Evolutionary conservation across 2,797 vertebrate species (phyloP), one percentile per base, ranked within the genome.

Genomic region (Sebastolobus altivelis): DNA sequence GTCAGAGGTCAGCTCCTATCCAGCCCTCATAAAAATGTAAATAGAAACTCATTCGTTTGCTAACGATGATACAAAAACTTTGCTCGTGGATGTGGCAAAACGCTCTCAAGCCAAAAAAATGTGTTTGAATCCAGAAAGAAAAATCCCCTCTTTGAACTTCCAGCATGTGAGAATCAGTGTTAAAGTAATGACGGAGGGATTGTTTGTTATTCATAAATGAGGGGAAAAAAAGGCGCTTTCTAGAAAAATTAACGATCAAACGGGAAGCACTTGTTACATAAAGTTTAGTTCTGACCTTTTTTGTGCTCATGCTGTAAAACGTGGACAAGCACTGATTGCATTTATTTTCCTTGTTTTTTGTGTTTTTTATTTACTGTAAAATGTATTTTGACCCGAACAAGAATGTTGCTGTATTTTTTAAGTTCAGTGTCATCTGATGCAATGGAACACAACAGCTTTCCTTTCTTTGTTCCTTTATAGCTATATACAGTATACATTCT

Each of bases 341-440:
- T 88, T 83, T 78, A 18, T 85, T 78, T 75, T 63, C 20, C 4
- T 46, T 43, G 1, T 65, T 65, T 31, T 72, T 77, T 43, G n/a
- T 0, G 38, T 78, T 69, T 43, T 11, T 62, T 73, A 58, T 65
- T 75, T 60, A 85, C 81, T 89, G 86, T 93, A 89, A 81, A 79
- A 63, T 85, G 20, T 82, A 60, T 87, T 93, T 85, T 85, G 80
- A 80, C 79, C 63, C 20, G 8, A 91, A 90, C 59, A 81, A 75
- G 76, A 93, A 87, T 82, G 82, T 91, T 87, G 74, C 87, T 92
- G 87, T 87, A 85, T 85, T 89, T 86, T 86, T 86, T 46, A 80
- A 59, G 54, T 80, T 85, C 71, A 43, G 54, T 59, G 37, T 85
- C 69, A 72, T 75, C 72, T 60, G 63, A 82, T 79, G 74, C 77